Base-by-base conservation (phyloP, 1,140 invertebrate genomes). In the Achroia grisella region DNA sequence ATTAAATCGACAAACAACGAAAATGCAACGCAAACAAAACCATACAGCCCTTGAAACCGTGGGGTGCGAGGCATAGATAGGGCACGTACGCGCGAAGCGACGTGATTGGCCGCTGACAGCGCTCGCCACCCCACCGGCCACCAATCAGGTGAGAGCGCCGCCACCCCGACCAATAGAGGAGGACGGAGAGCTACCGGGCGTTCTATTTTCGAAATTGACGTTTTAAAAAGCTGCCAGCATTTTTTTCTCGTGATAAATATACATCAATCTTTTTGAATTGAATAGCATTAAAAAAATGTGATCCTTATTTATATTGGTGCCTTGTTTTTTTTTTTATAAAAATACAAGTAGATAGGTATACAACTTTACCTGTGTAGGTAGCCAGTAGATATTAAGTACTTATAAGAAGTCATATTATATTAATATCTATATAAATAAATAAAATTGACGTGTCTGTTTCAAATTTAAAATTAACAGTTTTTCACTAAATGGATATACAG, bases 1-100 rank as follows among this genome's bases (percentile, higher is more conserved):
- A 78, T 78, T 78, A 78, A 78, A 60, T 67, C 56, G 69, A 73
- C 74, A 78, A 77, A 77, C 73, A 77, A 65, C 29, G 47, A 68
- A 66, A 77, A 72, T 63, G 71, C 71, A 71, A 45, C 58, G 65
- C 62, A 78, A 78, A 78, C 74, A 75, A 31, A 61, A 60, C 63
- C 64, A 59, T 61, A 62, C 57, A 50, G 62, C 68, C 68, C 71
- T 69, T 57, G 53, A 66, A 55, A 52, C 60, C 51, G 15, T 44
- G 62, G 71, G 67, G 62, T 62, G 63, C 59, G 23, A 23, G 45
- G 40, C 11, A 30, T 47, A 75, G 74, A 78, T 78, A 78, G 58
- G 56, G 68, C 74, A 78, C 74, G 74, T 68, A 32, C 43, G 33
- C 35, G 47, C 31, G 33, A 46, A 14, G 53, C 44, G 13, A 11